phyloP scores from a whole-genome alignment of 2,113 vertebrate genomes.

The Tetrax tetrax region DNA sequence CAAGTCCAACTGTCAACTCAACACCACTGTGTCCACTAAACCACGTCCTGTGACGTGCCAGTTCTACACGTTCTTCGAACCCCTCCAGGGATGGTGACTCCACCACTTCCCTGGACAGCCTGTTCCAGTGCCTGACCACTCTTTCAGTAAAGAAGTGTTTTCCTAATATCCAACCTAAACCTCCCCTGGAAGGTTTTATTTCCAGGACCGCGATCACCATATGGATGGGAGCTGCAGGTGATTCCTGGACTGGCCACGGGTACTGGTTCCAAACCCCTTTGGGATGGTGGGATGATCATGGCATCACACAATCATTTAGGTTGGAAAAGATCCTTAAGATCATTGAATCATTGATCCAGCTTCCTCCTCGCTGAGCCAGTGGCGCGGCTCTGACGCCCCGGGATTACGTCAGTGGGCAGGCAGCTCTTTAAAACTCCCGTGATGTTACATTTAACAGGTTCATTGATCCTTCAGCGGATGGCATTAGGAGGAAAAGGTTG shows the following conservation, averaged over 20 bases:
- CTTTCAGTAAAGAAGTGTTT: no score
- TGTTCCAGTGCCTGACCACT: no score
- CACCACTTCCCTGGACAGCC: no score
- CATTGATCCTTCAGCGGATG: not conserved
- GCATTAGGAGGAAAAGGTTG: not conserved
- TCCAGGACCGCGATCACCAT: fast-evolving
- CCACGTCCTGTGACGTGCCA: no score
- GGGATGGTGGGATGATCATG: not conserved
- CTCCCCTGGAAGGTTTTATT: not conserved
- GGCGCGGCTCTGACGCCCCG: not conserved
- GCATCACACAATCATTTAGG: no score
- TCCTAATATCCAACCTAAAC: no score
- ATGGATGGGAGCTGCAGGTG: not conserved
- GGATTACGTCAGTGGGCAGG: not conserved
- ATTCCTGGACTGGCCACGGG: not conserved
- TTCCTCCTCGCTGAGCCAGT: not conserved
- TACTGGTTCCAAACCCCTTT: not conserved
- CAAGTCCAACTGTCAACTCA: no score
- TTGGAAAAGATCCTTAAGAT: no score
- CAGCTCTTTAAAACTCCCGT: not conserved
- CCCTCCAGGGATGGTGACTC: no score
- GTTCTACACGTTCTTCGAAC: no score
- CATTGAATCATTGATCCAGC: not conserved
- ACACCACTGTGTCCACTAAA: no score
- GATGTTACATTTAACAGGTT: not conserved